Percentiles rank a stretch among this genome's conserved stretches.
These are phyloP conservation scores for Cheilosia impressa DNA, from an alignment of 2,888 invertebrate species.

Conservation along the genomic window DNA sequence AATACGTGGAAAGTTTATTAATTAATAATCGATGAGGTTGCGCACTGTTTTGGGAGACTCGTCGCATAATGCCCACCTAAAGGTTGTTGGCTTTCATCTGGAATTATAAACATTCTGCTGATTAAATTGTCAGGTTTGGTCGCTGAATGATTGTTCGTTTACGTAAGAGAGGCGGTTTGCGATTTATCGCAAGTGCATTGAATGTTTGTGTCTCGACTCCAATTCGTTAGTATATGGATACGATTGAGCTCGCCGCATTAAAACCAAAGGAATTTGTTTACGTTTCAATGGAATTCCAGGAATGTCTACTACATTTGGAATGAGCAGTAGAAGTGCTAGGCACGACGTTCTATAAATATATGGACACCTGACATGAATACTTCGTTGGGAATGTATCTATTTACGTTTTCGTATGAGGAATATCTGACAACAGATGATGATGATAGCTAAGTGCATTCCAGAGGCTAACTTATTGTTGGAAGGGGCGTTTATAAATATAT, in stretches of 20 bases:
- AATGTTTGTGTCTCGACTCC: slow-evolving; percentile 5
- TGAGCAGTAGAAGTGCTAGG: slow-evolving; percentile 42
- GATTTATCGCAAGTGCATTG: slow-evolving; percentile 8
- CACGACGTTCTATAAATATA: slow-evolving; percentile 46
- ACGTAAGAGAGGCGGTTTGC: background rate
- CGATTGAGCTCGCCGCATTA: background rate
- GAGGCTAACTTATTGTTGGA: too few species aligned
- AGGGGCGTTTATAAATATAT: too few species aligned
- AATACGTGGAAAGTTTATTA: slow-evolving; percentile 56
- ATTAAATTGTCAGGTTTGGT: slow-evolving; percentile 6
- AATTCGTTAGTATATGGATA: background rate
- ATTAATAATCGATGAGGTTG: slow-evolving; percentile 48
- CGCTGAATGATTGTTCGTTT: background rate
- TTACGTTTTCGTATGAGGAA: background rate
- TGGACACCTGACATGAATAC: slow-evolving; percentile 64
- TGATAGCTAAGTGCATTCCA: too few species aligned
- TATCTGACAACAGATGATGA: background rate
- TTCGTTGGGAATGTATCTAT: slow-evolving; percentile 7
- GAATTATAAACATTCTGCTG: background rate
- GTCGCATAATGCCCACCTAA: slow-evolving; percentile 38
- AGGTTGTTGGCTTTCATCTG: slow-evolving; percentile 3
- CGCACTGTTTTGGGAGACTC: slow-evolving; percentile 22
- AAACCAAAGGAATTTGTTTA: slow-evolving; percentile 54
- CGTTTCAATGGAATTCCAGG: slow-evolving; percentile 67
- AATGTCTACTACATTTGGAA: slow-evolving; percentile 60